Base-by-base conservation (phyloP, 2,888 invertebrate species). In the Galeruca laticollis region DNA sequence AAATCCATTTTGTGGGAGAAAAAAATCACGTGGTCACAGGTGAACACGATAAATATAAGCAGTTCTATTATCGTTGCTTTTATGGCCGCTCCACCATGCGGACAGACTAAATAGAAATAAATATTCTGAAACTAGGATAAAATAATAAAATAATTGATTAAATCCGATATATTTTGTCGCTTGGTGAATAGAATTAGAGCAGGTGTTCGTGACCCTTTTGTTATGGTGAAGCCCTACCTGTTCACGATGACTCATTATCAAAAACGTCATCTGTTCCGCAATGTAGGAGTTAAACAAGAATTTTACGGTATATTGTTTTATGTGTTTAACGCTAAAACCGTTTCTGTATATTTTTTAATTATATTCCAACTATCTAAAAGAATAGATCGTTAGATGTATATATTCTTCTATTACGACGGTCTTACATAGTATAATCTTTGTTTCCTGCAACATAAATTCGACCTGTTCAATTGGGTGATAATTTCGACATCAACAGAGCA, bases 401-500 rank as follows among this genome's bases (percentile, higher is more conserved):
- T 47, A 15, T 47, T 18, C 26, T 26, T 18, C 8, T 18, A 18
- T 15, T 47, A 47, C 9, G 18, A 47, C 47, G 15, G 15, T n/a
- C 43, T 43, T 37, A 26, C 26, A 6, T 37, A 37, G 2, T 40
- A 4, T 40, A 40, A 47, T 47, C 18, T 47, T 47, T 47, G 15
- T 76, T 79, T 78, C 79, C 77, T 75, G 78, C 69, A 71, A 75
- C 73, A 70, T 68, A 76, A 71, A 74, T 75, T 73, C 74, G 77
- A 79, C 76, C 78, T 79, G 78, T 78, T 75, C 78, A 77, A 78
- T 79, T 79, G 76, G 72, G 73, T 69, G 72, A 77, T 78, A 75
- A 77, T 78, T 78, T 75, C 73, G 66, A 69, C 73, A 67, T 71
- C 76, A 73, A 68, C 73, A 72, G 76, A 76, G 76, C 76, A 73